Conservation (phyloP, 1,140 invertebrate species). For the Lepidurus arcticus region DNA sequence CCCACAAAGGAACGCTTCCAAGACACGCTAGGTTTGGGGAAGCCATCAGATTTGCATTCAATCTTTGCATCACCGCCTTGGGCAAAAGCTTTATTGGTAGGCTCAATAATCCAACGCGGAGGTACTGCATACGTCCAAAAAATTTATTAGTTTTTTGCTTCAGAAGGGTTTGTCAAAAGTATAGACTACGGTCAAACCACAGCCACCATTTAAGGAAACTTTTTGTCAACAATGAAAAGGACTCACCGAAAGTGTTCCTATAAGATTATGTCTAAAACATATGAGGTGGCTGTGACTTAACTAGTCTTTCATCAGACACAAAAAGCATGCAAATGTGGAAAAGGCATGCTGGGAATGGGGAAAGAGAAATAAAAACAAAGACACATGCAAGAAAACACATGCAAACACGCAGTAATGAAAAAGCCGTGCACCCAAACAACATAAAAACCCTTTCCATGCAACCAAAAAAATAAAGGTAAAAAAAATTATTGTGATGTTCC, state of each 20-base stretch:
- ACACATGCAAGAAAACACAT: neutral
- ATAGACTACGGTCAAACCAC: neutral
- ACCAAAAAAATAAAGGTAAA: neutral
- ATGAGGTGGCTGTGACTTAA: conserved; percentile 11
- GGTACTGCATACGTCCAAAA: conserved; percentile 59
- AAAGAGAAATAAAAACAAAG: conserved; percentile 3
- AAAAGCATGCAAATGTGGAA: conserved; percentile 36
- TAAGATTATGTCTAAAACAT: neutral
- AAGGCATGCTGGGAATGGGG: conserved; percentile 8
- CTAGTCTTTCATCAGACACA: conserved; percentile 23
- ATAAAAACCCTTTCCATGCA: neutral
- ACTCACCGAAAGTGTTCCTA: neutral
- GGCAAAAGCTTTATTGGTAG: conserved; percentile 89
- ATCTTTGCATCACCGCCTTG: conserved; percentile 85
- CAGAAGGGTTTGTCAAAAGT: neutral
- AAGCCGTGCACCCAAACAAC: neutral
- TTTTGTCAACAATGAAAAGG: neutral
- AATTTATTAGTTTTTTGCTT: neutral
- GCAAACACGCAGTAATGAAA: neutral
- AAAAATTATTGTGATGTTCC: neutral
- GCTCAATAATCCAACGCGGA: conserved; percentile 92
- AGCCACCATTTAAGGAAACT: neutral
- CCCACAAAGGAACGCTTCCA: conserved; percentile 88
- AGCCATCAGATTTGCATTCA: conserved; percentile 92
- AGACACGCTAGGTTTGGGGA: conserved; percentile 83